Base-by-base conservation (phyloP, 1,140 invertebrate species). In the Frieseomelitta varia region DNA sequence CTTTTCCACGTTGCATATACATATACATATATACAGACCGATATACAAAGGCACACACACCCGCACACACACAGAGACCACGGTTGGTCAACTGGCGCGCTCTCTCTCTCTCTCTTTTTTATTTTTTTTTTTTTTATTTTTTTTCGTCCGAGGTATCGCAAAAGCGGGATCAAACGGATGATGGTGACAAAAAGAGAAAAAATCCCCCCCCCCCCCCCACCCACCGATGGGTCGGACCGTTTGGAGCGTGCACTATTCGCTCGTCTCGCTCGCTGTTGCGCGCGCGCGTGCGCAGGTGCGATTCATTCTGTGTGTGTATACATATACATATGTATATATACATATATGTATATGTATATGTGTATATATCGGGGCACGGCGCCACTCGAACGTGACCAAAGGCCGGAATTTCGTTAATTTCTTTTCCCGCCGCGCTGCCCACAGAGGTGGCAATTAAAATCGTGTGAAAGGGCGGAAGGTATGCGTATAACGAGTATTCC, bases 141-240 rank as follows among this genome's bases (percentile, higher is more conserved):
- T 51, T 39, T 27, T 21, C 4, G 19, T 39, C 14, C 21, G 15
- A 19, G 47, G 78, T 89, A 87, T 87, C 87, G 82, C 71, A 34
- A 81, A 83, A 84, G 79, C 75, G 82, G 85, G 85, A 91, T 92
- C 91, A 91, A 92, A 92, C 90, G 89, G 77, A 85, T 85, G 85
- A 86, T 84, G 87, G 79, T 79, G 84, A 91, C 85, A 85, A 88
- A 89, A 91, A 90, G 76, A 83, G 73, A 78, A 86, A n/a, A 84
- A 85, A 76, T 51, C 61, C 56, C 30, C 14, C 67, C 34, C 24
- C 17, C 12, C 14, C 4, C 56, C 30, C 14, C 67, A 34, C 24
- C 17, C 12, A 2, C 4, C 63, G 63, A 30, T 30, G 27, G 67
- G 56, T 67, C 74, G 47, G 63, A 79, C 51, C 27, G 67, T 72